Evolutionary conservation across 2,888 invertebrate species (phyloP), one percentile per base, ranked within the genome.

Genomic region (Meiosimyza decipiens): DNA sequence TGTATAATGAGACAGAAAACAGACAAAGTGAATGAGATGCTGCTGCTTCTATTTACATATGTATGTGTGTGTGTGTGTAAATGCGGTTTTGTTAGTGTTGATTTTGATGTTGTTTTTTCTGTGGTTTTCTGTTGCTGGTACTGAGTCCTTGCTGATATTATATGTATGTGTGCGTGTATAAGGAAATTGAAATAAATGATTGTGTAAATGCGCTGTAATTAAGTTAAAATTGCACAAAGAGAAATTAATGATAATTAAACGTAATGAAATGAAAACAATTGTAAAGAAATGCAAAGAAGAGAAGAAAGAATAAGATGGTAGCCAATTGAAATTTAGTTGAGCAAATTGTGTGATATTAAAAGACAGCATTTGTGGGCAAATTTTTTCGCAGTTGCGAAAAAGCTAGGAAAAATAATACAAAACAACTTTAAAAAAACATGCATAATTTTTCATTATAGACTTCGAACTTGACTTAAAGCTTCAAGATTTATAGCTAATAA

Each of bases 121-220:
- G 55, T 55, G 22, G 55, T 55, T 1, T 5, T 55, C n/a, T 22
- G 22, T 18, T 16, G 18, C 9, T 55, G 54, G 16, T 16, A 7
- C 22, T 7, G 40, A 9, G 40, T 40, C 40, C 4, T 40, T 40
- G 1, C 40, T 40, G 57, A 13, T 57, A 28, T 28, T 57, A 11
- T 18, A 40, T 40, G 40, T 40, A 9, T 40, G 40, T 40, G 6
- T 55, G 7, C 6, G 11, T 11, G n/a, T 55, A 11, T 28, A 15
- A 6, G 57, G 63, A 33, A 63, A 63, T 63, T 63, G 63, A 63
- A 63, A 63, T 63, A 63, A 63, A 63, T 63, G 33, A 40, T 40
- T 47, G 63, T 63, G 63, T 49, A 63, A 63, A 63, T 63, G 63
- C 63, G 63, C 40, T 22, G 63, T 15, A 63, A 63, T 63, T 63